phyloP scores from a whole-genome alignment of 2,113 vertebrate genomes.

The Hyperopisus bebe region DNA sequence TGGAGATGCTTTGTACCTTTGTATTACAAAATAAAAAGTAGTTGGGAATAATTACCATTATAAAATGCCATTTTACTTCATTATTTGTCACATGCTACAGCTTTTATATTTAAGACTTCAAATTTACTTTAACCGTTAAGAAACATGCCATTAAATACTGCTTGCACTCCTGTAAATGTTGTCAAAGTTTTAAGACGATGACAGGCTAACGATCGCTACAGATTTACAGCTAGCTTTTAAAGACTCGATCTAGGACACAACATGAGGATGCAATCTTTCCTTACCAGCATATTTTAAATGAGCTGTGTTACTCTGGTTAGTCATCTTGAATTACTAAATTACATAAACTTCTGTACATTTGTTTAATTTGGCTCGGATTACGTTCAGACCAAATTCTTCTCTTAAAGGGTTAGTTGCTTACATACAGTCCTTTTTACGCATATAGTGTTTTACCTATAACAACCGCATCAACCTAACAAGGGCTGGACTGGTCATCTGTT shows the following conservation, averaged over 20 bases:
- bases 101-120: not conserved
- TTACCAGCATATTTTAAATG: constrained; percentile 30
- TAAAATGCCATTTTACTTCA: constrained; percentile 42
- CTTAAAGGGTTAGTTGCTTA: constrained; percentile 9
- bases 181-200: not conserved
- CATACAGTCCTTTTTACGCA: constrained; percentile 1
- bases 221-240: constrained; percentile 5
- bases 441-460: not conserved
- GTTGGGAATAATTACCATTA: constrained; percentile 24
- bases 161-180: constrained; percentile 14
- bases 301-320: not conserved
- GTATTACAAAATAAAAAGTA: constrained; percentile 12
- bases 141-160: not conserved
- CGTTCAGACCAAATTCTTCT: constrained; percentile 5
- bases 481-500: not conserved
- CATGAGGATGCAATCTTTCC: not conserved
- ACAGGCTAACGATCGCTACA: not conserved
- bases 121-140: not conserved
- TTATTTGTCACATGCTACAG: constrained; percentile 19
- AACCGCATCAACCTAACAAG: not conserved
- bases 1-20: not conserved
- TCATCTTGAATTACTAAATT: constrained; percentile 30
- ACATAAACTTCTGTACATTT: constrained; percentile 25
- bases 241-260: not conserved
- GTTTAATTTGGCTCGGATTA: constrained; percentile 13